Evolutionary conservation across 1,140 invertebrate genomes (phyloP), one percentile per base, ranked within the genome.

Genomic region (Orius insidiosus): DNA sequence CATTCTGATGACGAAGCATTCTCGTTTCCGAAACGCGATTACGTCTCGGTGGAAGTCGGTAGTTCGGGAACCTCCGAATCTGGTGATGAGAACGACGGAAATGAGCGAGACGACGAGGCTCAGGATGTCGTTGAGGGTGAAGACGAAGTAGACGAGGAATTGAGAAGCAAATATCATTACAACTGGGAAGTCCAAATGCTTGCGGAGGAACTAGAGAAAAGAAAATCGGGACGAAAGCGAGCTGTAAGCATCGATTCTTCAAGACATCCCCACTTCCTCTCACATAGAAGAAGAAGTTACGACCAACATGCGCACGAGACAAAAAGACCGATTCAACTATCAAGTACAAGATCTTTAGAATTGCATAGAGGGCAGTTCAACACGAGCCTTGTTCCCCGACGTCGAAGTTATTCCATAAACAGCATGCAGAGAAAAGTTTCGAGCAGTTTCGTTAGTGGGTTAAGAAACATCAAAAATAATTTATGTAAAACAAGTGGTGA

Each of bases 111-210:
- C 24, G 24, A 7, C 24, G 7, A 3, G 3, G 15, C 80, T 78
- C 0, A 68, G 78, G 44, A 73, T 82, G 55, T 66, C 84, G 16
- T 30, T 53, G 35, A 37, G 9, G 35, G 14, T 5, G 35, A 37
- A 9, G 35, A 13, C 9, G 35, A 37, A 13, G 35, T 24, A 3
- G 24, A 24, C 7, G 24, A 24, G 7, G 24, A 24, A 24, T 24
- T 24, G 7, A 24, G 24, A 24, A 24, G 18, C 18, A 31, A 31
- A 11, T 50, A 32, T 19, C 9, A 37, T n/a, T 40, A 46, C 11
- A 11, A 46, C 1, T 47, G 44, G 49, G 45, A 46, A 30, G 15
- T 46, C 4, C 45, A 44, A 10, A 18, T 50, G 33, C 38, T 50
- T 1, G 45, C 49, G 4, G 40, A 49, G 16, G 48, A 49, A 18